Percentiles rank a stretch among this genome's conserved stretches.
These are phyloP conservation scores for Onychomys arenicola DNA, from an alignment of 2,797 vertebrate species.

Conservation along the genomic window DNA sequence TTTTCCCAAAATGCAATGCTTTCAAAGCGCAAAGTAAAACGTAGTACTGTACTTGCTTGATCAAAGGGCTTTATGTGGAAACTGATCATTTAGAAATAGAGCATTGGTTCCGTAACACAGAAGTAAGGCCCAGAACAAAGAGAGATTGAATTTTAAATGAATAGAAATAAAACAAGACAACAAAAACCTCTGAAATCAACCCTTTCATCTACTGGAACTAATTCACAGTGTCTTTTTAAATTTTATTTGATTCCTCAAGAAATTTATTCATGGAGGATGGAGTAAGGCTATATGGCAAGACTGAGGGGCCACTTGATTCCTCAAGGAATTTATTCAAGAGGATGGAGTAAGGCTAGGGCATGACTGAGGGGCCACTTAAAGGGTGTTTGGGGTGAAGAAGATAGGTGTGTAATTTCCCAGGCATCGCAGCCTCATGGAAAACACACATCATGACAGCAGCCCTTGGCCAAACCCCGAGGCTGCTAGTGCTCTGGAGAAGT, in stretches of 20 bases:
- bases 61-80: constrained; percentile 32
- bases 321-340: constrained; percentile 47
- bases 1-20: neutral
- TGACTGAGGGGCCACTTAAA: constrained; percentile 35
- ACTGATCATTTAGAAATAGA: constrained; percentile 46
- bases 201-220: neutral
- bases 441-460: constrained; percentile 50
- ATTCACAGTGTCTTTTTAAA: constrained; percentile 22
- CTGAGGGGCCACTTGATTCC: neutral
- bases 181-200: constrained; percentile 31
- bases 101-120: neutral
- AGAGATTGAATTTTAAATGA: constrained; percentile 9
- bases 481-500: neutral
- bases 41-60: neutral
- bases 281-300: constrained; percentile 52
- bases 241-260: constrained; percentile 49
- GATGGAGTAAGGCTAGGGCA: constrained; percentile 51
- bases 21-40: neutral
- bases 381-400: neutral
- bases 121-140: constrained; percentile 27
- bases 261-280: constrained; percentile 52
- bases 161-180: neutral
- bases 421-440: neutral
- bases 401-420: neutral
- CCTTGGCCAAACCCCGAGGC: neutral